Conservation (phyloP, 2,888 invertebrate species). For the Calephelis perditalis region DNA sequence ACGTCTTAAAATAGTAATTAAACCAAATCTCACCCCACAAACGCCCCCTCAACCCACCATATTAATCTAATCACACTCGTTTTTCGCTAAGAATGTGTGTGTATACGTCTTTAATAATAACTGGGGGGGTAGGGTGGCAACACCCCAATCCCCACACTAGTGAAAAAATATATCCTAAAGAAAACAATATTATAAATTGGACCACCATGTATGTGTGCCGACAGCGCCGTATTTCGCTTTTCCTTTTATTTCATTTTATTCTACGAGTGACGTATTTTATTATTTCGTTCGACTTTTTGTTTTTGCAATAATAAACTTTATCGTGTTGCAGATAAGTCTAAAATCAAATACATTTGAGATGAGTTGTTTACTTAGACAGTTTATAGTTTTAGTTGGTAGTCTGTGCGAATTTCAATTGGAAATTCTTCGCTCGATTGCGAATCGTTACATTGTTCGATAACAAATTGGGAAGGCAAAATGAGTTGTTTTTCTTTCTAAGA, state of each 20-base stretch:
- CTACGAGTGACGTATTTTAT: conserved; percentile 61
- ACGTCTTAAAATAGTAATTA: conserved; percentile 12
- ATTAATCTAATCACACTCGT: conserved; percentile 77
- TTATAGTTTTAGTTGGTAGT: conserved; percentile 26
- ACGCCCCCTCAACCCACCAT: conserved; percentile 40
- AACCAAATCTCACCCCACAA: conserved; percentile 20
- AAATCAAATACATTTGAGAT: background rate
- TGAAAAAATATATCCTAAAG: conserved; percentile 77
- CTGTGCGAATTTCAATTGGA: conserved; percentile 23
- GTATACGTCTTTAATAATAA: conserved; percentile 78
- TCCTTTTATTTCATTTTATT: conserved; percentile 69
- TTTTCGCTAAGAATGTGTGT: conserved; percentile 70
- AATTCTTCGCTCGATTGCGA: conserved; percentile 20
- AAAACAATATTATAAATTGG: conserved; percentile 79
- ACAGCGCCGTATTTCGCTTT: conserved; percentile 48
- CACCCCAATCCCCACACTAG: conserved; percentile 54
- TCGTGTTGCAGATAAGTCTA: conserved; percentile 11
- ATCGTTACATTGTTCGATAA: conserved; percentile 4
- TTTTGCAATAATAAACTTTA: conserved; percentile 13
- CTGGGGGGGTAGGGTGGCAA: conserved; percentile 46
- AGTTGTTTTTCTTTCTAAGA: conserved; percentile 11
- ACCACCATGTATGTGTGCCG: conserved; percentile 48
- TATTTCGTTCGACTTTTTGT: conserved; percentile 27
- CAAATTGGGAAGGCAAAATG: background rate
- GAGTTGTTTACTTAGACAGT: conserved; percentile 22